These are phyloP conservation scores for Saccostrea glomerata DNA, from an alignment of 1,140 invertebrate genomes.

Conservation along the genomic window DNA sequence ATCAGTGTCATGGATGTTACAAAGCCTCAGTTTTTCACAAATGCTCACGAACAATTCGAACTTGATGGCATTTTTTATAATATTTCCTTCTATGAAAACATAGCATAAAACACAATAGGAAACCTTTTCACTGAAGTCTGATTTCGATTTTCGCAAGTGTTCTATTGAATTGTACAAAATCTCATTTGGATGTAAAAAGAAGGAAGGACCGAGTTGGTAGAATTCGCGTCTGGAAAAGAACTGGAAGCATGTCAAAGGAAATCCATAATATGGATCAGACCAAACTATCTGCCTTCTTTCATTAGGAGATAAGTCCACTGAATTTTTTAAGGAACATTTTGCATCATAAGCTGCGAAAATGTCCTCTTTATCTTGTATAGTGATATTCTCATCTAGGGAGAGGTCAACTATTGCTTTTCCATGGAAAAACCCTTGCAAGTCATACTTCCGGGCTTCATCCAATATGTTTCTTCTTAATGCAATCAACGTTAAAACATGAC, in stretches of 20 bases:
- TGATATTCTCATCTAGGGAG: neutral
- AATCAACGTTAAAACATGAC: neutral
- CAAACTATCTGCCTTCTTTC: neutral
- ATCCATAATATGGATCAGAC: neutral
- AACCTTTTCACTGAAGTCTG: neutral
- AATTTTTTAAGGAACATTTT: neutral
- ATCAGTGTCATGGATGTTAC: neutral
- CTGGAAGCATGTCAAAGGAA: neutral
- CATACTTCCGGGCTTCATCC: neutral
- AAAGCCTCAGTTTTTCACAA: neutral
- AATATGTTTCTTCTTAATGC: neutral
- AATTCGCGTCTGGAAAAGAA: neutral
- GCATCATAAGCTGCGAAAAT: neutral
- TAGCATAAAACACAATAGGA: neutral
- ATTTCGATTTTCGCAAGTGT: neutral
- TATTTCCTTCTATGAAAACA: neutral
- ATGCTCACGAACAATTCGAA: neutral
- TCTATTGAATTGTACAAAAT: neutral
- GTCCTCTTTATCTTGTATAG: too few relatives aligned
- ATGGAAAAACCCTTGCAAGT: neutral
- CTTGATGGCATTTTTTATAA: neutral
- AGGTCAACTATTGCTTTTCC: neutral
- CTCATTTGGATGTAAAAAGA: neutral
- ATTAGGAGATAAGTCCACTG: neutral
- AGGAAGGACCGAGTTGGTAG: neutral